Conservation (phyloP, 2,888 invertebrate species). For the Tridacna crocea region DNA sequence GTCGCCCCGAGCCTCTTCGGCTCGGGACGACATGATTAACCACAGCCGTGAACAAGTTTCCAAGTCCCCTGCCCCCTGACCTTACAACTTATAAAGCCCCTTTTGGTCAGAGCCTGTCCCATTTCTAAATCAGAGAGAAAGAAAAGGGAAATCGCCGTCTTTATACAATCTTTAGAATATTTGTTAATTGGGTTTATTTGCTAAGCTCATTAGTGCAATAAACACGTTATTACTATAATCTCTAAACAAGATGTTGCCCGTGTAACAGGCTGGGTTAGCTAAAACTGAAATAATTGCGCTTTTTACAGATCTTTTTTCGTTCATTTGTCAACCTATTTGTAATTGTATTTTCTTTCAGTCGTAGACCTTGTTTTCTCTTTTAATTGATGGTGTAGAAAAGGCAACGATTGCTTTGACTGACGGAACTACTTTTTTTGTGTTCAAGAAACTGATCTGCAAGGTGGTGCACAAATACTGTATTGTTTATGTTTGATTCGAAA, state of each 20-base stretch:
- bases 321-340: not conserved
- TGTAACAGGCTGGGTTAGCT: conserved; percentile 4
- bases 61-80: too few relatives aligned
- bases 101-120: not conserved
- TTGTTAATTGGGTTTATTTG: conserved; percentile 23
- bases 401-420: too few relatives aligned
- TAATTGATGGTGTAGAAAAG: too few relatives aligned
- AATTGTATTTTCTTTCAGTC: not conserved
- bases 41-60: too few relatives aligned
- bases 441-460: too few relatives aligned
- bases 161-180: not conserved
- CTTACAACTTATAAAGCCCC: too few relatives aligned
- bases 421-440: too few relatives aligned
- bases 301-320: conserved; percentile 1
- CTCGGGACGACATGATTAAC: too few relatives aligned
- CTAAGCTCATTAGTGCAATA: conserved; percentile 45
- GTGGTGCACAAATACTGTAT: too few relatives aligned
- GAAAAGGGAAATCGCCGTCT: not conserved
- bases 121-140: not conserved
- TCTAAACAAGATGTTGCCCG: conserved; percentile 3
- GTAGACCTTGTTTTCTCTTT: too few relatives aligned
- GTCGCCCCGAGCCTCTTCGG: too few relatives aligned
- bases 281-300: not conserved
- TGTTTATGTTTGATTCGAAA: too few relatives aligned
- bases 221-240: conserved; percentile 30